Conservation (phyloP, 2,113 vertebrate species). For the Pseudolaguvia tuberculata region DNA sequence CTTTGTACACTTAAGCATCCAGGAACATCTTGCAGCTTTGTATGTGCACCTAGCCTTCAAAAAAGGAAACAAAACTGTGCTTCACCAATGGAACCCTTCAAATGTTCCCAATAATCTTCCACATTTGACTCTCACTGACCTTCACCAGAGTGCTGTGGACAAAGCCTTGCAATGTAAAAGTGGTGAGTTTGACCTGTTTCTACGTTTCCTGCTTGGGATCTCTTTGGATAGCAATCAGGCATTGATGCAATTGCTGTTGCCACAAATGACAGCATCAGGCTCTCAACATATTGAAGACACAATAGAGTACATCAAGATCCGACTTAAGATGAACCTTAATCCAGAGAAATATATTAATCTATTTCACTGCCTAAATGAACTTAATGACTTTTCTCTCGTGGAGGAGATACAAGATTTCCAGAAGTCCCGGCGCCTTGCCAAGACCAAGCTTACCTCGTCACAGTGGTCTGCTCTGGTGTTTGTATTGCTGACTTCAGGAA, state of each 20-base stretch:
- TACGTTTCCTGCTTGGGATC: constrained; percentile 44
- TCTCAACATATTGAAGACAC: neutral
- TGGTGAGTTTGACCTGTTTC: constrained; percentile 41
- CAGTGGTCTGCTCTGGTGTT: constrained; percentile 41
- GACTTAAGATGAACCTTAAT: neutral
- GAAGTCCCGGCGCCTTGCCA: neutral
- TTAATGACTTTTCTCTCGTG: constrained; percentile 34
- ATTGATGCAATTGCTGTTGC: constrained; percentile 8
- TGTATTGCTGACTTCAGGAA: constrained; percentile 31
- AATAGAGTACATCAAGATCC: constrained; percentile 29
- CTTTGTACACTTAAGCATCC: constrained; percentile 36
- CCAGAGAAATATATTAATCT: constrained; percentile 39
- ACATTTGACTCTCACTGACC: constrained; percentile 10
- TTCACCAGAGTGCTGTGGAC: constrained; percentile 36
- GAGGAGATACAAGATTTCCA: constrained; percentile 33
- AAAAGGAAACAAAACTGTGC: constrained; percentile 11
- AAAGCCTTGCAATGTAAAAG: constrained; percentile 8
- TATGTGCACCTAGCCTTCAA: constrained; percentile 26
- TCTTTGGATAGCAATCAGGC: constrained; percentile 29
- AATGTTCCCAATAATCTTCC: neutral
- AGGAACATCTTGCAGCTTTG: constrained; percentile 38
- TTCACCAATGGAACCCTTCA: constrained; percentile 16
- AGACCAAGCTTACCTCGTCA: constrained; percentile 2
- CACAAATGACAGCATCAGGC: neutral
- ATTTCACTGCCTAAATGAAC: constrained; percentile 48